These are phyloP conservation scores for Frankliniella intonsa DNA, from an alignment of 2,888 invertebrate species.

Conservation along the genomic window DNA sequence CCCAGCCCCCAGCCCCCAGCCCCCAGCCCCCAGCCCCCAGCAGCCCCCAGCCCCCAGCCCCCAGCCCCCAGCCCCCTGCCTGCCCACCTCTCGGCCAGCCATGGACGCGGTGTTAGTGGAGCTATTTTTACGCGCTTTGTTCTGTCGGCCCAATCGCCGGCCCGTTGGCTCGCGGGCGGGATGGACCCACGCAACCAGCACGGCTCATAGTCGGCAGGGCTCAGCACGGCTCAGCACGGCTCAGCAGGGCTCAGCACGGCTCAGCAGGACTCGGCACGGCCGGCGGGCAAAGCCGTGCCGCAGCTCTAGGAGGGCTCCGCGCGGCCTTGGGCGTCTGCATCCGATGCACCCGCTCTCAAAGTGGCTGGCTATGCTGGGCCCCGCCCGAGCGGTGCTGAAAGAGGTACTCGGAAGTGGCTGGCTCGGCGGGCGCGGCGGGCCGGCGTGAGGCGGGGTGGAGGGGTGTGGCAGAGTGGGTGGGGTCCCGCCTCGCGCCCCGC, in stretches of 20 bases:
- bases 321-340: background rate
- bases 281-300: background rate
- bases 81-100: background rate
- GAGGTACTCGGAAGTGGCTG: too few relatives aligned
- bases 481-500: too few relatives aligned
- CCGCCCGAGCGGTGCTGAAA: background rate
- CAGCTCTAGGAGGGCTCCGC: background rate
- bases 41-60: too few relatives aligned
- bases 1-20: background rate
- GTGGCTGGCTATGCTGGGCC: background rate
- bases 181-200: too few relatives aligned
- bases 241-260: background rate
- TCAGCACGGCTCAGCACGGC: too few relatives aligned
- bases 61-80: too few relatives aligned
- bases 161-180: too few relatives aligned
- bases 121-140: background rate
- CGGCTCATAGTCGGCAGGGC: too few relatives aligned
- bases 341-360: background rate
- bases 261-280: too few relatives aligned
- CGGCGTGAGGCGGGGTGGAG: too few relatives aligned
- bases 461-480: too few relatives aligned
- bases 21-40: background rate
- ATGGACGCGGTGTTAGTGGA: conserved; percentile 23
- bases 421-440: too few relatives aligned
- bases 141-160: background rate